Evolutionary conservation across 2,888 invertebrate species (phyloP).

Genomic region (Pammene fasciana): DNA sequence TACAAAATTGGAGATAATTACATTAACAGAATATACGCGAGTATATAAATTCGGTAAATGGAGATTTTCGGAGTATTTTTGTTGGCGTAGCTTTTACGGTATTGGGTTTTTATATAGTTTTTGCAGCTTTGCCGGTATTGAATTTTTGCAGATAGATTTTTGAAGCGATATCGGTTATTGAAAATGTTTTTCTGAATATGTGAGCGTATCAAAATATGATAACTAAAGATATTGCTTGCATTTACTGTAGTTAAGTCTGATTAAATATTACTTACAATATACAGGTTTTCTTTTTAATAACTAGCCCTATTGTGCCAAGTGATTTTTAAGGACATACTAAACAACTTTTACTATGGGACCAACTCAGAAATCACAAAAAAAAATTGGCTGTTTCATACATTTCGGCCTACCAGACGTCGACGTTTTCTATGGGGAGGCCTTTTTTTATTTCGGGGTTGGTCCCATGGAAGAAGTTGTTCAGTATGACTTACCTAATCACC

Average conservation of each 20-base stretch:
- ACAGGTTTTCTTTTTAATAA: too few species aligned
- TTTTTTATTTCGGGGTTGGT: too few species aligned
- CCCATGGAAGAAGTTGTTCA: too few species aligned
- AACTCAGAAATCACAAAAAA: too few species aligned
- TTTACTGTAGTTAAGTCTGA: neutral
- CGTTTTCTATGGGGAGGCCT: too few species aligned
- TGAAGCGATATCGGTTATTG: conserved; percentile 11
- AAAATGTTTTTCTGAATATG: neutral
- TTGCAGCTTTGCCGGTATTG: neutral
- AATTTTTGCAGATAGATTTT: conserved; percentile 10
- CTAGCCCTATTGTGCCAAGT: too few species aligned
- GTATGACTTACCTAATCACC: too few species aligned
- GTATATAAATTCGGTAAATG: conserved; percentile 43
- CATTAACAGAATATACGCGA: conserved; percentile 64
- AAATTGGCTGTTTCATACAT: too few species aligned
- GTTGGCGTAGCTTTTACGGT: conserved; percentile 19
- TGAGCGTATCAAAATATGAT: neutral
- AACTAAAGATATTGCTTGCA: neutral
- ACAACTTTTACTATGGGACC: too few species aligned
- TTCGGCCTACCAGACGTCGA: too few species aligned
- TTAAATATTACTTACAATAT: too few species aligned
- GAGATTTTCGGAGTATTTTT: conserved; percentile 19
- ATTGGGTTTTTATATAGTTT: neutral
- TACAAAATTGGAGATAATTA: conserved; percentile 78
- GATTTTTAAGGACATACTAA: too few species aligned